Evolutionary conservation across 2,113 vertebrate species (phyloP), one percentile per base, ranked within the genome.

Genomic region (Micronycteris hirsuta): DNA sequence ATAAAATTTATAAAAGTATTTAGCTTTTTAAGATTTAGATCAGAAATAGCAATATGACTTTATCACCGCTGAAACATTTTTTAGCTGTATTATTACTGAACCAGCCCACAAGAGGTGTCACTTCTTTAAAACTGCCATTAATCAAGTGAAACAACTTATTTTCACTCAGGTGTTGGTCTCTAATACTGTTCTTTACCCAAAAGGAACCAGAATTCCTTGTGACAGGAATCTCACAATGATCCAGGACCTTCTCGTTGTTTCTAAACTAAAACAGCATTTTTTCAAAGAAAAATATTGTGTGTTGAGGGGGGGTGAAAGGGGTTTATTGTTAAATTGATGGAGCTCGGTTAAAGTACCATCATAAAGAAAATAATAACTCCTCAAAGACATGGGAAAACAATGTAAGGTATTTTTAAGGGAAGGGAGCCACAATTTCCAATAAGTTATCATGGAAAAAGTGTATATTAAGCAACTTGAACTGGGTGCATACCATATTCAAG

Each of bases 51-150:
- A 65, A 71, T 87, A 12, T 80, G 49, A 93, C 83, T 63, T 89
- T 85, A 45, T 93, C 33, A 94, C 17, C 68, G 68, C 89, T 91
- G 89, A 65, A 56, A 38, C 86, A 31, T 65, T 87, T 89, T 89
- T 38, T 45, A 76, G 49, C 12, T 70, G 1, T 78, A 10, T 63
- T 78, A 10, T 63, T 70, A 45, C 19, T 85, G 81, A 87, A 22
- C 61, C 12, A 17, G 20, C 20, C 65, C 52, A 71, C 1, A 91
- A 49, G 14, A 95, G 16, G 3, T 92, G 49, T 58, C 36, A 76
- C 31, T 63, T 82, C 83, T 80, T n/a, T 22, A 52, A 84, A 92
- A 77, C 26, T 28, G 20, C 20, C 16, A 88, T 89, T 80, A 80
- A 76, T 91, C 67, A 65, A 61, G 24, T 89, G 38, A 36, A 82